phyloP scores from a whole-genome alignment of 2,797 vertebrate genomes.

The Anomalospiza imberbis region DNA sequence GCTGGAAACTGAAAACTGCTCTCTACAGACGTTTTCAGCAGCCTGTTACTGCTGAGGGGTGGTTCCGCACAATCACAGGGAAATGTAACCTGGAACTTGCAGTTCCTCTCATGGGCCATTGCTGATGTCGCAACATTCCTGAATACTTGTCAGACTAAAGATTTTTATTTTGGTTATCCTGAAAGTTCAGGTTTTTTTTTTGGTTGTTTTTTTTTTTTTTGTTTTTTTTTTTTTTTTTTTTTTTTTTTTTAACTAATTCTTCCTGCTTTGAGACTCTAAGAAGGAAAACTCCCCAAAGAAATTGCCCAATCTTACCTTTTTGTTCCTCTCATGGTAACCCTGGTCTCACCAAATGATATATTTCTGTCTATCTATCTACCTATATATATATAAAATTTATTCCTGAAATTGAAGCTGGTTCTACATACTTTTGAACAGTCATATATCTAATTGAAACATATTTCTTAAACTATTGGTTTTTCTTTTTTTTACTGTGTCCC shows the following conservation, averaged over 20 bases:
- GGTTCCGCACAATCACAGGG: background rate
- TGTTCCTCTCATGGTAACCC: background rate
- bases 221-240: background rate
- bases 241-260: background rate
- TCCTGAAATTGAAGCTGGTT: background rate
- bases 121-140: background rate
- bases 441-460: background rate
- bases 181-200: background rate
- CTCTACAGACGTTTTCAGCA: background rate
- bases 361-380: too few relatives aligned
- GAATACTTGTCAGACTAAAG: background rate
- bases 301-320: background rate
- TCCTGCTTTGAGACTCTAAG: background rate
- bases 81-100: background rate
- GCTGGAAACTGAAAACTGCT: background rate
- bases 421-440: background rate
- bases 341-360: background rate
- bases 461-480: background rate
- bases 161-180: background rate
- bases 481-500: background rate
- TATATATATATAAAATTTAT: background rate
- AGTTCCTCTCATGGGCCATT: background rate
- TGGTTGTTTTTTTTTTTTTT: too few relatives aligned
- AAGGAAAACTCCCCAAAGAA: background rate
- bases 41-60: background rate